Percentiles rank a stretch among this genome's conserved stretches.
Evolutionary conservation across 2,888 invertebrate genomes (phyloP).

Genomic region (Hypolimnas misippus): DNA sequence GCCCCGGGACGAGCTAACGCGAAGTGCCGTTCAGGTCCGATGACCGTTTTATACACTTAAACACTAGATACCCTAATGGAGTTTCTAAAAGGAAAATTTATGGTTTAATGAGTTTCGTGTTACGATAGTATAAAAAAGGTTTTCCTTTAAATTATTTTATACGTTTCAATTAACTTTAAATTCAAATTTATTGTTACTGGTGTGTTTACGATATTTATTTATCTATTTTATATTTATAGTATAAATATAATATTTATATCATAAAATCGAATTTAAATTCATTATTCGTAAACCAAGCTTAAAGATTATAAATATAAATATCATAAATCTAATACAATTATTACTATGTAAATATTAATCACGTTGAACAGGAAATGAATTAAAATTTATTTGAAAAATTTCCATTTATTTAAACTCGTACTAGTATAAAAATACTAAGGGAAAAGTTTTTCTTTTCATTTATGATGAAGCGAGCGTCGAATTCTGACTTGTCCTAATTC

Average conservation of each 20-base stretch:
- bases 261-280: not conserved
- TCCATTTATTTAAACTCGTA: not conserved
- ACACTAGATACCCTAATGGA: constrained; percentile 24
- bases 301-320: too few species aligned
- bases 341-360: not conserved
- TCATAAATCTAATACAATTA: too few species aligned
- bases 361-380: not conserved
- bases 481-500: constrained; percentile 22
- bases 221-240: too few species aligned
- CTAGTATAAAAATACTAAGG: not conserved
- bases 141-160: not conserved
- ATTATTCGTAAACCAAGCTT: not conserved
- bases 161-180: too few species aligned
- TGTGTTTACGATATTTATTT: too few species aligned
- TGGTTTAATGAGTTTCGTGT: constrained; percentile 6
- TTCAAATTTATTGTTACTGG: too few species aligned
- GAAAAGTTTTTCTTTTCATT: constrained; percentile 10
- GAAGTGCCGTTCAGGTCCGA: constrained; percentile 19
- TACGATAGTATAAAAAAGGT: not conserved
- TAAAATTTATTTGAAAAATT: constrained; percentile 1
- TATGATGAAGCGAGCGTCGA: constrained; percentile 5
- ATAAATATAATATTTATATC: not conserved
- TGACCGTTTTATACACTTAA: constrained; percentile 29
- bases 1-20: constrained; percentile 14
- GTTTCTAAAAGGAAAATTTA: constrained; percentile 24